Conservation (phyloP, 1,140 invertebrate species). For the Drosophila kanapiae region DNA sequence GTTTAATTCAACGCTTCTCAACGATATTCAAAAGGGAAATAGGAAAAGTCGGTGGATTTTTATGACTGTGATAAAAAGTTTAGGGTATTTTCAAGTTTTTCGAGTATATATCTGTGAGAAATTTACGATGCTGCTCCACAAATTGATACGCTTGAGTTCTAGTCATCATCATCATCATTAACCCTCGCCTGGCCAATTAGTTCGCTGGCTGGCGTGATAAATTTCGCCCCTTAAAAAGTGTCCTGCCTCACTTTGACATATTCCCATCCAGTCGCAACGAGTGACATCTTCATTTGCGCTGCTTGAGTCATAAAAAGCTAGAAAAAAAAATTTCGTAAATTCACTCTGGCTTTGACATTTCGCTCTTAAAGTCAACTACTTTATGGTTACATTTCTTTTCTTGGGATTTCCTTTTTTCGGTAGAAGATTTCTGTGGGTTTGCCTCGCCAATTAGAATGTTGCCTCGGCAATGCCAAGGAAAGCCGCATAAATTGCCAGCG, state of each 20-base stretch:
- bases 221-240: slow-evolving; percentile 14
- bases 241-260: slow-evolving; percentile 48
- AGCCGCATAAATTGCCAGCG: slow-evolving; percentile 69
- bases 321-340: slow-evolving; percentile 55
- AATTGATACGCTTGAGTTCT: slow-evolving; percentile 25
- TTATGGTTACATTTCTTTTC: slow-evolving; percentile 49
- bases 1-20: slow-evolving; percentile 60
- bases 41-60: slow-evolving; percentile 23
- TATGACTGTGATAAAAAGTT: slow-evolving; percentile 45
- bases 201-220: not conserved
- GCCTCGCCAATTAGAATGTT: slow-evolving; percentile 70
- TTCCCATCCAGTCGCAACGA: slow-evolving; percentile 2
- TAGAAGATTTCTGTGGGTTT: not conserved
- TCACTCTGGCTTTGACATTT: slow-evolving; percentile 38
- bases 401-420: slow-evolving; percentile 6
- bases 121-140: slow-evolving; percentile 32
- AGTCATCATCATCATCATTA: slow-evolving; percentile 35
- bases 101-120: slow-evolving; percentile 9
- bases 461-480: slow-evolving; percentile 31
- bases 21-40: slow-evolving; percentile 12
- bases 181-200: slow-evolving; percentile 48
- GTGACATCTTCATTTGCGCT: slow-evolving; percentile 26
- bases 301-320: slow-evolving; percentile 40
- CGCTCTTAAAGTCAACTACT: slow-evolving; percentile 66
- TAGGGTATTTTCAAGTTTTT: slow-evolving; percentile 13